Evolutionary conservation across 2,888 invertebrate species (phyloP), one percentile per base, ranked within the genome.

Genomic region (Aspidiotus destructor): DNA sequence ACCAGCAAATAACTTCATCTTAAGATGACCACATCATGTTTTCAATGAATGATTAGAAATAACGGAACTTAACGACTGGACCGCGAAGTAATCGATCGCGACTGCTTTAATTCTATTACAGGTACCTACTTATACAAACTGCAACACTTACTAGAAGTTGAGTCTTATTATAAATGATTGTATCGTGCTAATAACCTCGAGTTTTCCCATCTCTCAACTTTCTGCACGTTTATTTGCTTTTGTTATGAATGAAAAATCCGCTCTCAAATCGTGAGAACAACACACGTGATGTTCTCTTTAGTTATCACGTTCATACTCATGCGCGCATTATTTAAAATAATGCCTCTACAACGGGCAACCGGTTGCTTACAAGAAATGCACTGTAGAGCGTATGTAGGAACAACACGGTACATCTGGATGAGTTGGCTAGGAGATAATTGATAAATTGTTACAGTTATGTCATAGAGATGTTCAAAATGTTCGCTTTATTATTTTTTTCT

Each of bases 161-260:
- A 28, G 28, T 28, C 48, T 48, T 48, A 48, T 48, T 48, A 48
- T 48, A 48, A 48, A 48, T 48, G 48, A 48, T 48, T 48, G 48
- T 11, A n/a, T 48, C 48, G 48, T 48, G 48, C 48, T 48, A 48
- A 48, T 48, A 48, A 48, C 48, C 48, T 48, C 48, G 11, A 48
- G 48, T 13, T 11, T 52, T 52, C 52, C 8, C 15, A 52, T 40
- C 44, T 44, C 44, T 62, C 53, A 52, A 52, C 61, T 61, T 61
- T 17, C 48, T 13, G 52, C 62, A 62, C 62, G 62, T 62, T 52
- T 52, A 17, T 48, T 48, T 42, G 62, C 62, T 62, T 62, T 62
- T 52, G 62, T 62, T 62, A 62, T 62, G 62, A 62, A 62, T 62
- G 62, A 62, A 62, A 62, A 62, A 62, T 62, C 52, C 62, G 62